phyloP scores from a whole-genome alignment of 2,888 invertebrate genomes.

The Odontomyia ornata region DNA sequence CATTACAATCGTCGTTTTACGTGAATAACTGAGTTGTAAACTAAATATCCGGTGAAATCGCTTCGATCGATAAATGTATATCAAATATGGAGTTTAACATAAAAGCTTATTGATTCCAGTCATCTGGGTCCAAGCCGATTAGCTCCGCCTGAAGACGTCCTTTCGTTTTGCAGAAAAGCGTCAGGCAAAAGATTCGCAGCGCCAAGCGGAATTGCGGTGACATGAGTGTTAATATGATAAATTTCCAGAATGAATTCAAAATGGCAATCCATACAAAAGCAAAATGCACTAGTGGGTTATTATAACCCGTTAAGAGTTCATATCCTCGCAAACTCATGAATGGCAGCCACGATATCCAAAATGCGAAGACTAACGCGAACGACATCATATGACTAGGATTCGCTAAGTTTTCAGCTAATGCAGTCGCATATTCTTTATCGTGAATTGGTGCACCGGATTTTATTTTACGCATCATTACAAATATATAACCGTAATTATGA shows the following conservation, averaged over 20 bases:
- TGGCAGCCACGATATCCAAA: constrained; percentile 95
- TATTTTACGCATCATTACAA: constrained; percentile 88
- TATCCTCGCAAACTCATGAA: constrained; percentile 85
- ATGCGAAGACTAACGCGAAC: constrained; percentile 88
- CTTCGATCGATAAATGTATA: too few species aligned
- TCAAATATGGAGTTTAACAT: constrained; percentile 16
- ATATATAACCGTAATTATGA: constrained; percentile 95
- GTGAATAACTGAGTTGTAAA: too few species aligned
- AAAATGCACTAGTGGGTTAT: constrained; percentile 88
- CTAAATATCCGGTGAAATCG: too few species aligned
- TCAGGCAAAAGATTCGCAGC: constrained; percentile 85
- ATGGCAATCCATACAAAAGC: constrained; percentile 95
- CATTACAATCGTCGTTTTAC: too few species aligned
- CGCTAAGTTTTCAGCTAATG: constrained; percentile 87
- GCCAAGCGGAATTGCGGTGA: constrained; percentile 94
- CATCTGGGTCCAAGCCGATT: constrained; percentile 86
- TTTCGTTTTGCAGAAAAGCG: constrained; percentile 87
- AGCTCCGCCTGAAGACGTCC: constrained; percentile 85
- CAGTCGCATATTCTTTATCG: constrained; percentile 92
- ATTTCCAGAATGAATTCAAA: constrained; percentile 95
- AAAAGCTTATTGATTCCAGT: constrained; percentile 69
- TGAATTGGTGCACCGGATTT: constrained; percentile 86
- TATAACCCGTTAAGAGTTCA: constrained; percentile 73
- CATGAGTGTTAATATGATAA: constrained; percentile 86
- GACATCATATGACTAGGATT: constrained; percentile 97